These are phyloP conservation scores for Zaprionus nigranus DNA, from an alignment of 1,140 invertebrate genomes.

Conservation along the genomic window DNA sequence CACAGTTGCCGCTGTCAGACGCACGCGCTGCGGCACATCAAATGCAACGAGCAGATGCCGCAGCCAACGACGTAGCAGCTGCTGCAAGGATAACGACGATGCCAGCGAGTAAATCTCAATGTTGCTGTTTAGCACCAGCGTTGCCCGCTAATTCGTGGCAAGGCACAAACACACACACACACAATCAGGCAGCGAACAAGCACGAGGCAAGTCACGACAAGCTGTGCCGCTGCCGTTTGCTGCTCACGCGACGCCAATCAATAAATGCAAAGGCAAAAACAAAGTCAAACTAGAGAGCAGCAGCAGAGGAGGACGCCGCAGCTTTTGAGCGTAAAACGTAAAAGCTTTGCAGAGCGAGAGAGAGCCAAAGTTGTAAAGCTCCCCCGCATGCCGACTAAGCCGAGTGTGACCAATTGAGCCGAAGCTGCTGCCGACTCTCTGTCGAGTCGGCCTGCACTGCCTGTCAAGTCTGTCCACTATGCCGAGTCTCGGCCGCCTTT, in stretches of 20 bases:
- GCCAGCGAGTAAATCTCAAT: constrained; percentile 52
- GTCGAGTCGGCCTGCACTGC: not conserved
- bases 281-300: constrained; percentile 19
- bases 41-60: constrained; percentile 22
- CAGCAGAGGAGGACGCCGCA: not conserved
- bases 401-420: not conserved
- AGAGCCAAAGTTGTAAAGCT: constrained; percentile 65
- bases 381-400: constrained; percentile 1
- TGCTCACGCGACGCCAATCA: constrained; percentile 49
- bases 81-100: constrained; percentile 57
- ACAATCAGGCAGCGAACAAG: not conserved
- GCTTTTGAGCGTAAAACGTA: constrained; percentile 77
- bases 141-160: constrained; percentile 34
- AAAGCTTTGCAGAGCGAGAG: constrained; percentile 53
- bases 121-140: constrained; percentile 33
- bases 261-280: constrained; percentile 44
- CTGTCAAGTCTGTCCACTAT: too few species aligned
- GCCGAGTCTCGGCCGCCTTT: not conserved
- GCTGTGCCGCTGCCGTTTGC: not conserved
- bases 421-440: not conserved
- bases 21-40: constrained; percentile 11
- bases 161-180: constrained; percentile 2
- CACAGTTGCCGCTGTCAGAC: constrained; percentile 1
- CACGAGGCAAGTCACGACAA: constrained; percentile 1
- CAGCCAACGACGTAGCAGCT: constrained; percentile 12